These are phyloP conservation scores for Synanthedon andrenaeformis DNA, from an alignment of 2,888 invertebrate genomes.

Conservation along the genomic window DNA sequence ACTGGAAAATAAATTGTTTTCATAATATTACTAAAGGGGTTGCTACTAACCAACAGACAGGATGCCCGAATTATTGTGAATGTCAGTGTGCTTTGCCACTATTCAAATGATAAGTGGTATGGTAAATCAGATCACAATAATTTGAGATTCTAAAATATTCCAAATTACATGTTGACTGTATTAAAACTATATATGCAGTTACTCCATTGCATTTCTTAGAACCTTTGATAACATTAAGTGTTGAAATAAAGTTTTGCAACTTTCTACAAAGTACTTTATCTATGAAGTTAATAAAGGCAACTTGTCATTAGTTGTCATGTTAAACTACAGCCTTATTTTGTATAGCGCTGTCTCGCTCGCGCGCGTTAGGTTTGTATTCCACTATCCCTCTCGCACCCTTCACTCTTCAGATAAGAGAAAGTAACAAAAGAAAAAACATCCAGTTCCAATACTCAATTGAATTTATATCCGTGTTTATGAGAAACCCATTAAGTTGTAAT, in stretches of 20 bases:
- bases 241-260: not conserved
- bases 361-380: conserved; percentile 17
- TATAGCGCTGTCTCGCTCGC: conserved; percentile 47
- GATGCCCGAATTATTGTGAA: too few species aligned
- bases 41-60: too few species aligned
- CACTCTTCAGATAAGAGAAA: conserved; percentile 66
- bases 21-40: too few species aligned
- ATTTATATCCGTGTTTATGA: conserved; percentile 24
- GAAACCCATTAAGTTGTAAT: conserved; percentile 3
- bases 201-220: too few species aligned
- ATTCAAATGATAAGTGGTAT: too few species aligned
- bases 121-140: too few species aligned
- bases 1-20: too few species aligned
- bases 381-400: conserved; percentile 55
- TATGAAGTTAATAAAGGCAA: conserved; percentile 24
- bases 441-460: conserved; percentile 40
- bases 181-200: too few species aligned
- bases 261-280: not conserved
- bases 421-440: conserved; percentile 66
- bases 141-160: too few species aligned
- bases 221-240: not conserved
- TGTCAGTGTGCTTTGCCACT: too few species aligned
- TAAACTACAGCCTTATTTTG: conserved; percentile 15
- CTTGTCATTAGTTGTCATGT: conserved; percentile 30
- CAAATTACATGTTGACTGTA: too few species aligned